phyloP scores from a whole-genome alignment of 2,113 vertebrate genomes.

The Mus musculus region DNA sequence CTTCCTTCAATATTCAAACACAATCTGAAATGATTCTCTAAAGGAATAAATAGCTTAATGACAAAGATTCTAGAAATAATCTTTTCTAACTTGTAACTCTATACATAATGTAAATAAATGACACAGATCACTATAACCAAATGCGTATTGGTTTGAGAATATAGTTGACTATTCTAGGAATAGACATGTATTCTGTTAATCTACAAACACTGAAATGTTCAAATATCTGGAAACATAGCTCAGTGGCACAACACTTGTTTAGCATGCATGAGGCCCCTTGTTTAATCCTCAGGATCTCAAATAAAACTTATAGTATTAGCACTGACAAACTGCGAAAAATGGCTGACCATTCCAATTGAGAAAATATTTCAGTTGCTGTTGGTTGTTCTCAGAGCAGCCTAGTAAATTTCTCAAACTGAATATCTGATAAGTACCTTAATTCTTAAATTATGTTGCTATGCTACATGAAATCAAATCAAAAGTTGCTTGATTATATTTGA shows the following conservation, averaged over 20 bases:
- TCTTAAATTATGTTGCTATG: not conserved
- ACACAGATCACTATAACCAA: conserved; percentile 36
- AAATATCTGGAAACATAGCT: not conserved
- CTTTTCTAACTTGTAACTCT: conserved; percentile 55
- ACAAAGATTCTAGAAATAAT: conserved; percentile 35
- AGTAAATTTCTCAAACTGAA: not conserved
- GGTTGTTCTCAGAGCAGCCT: not conserved
- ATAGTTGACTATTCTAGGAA: conserved; percentile 43
- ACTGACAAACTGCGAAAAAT: conserved; percentile 33
- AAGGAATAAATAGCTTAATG: not conserved
- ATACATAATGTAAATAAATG: conserved; percentile 17
- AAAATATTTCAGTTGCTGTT: conserved; percentile 42
- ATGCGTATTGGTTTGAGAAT: conserved; percentile 16
- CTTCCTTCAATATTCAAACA: conserved; percentile 71
- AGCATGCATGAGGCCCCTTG: not conserved
- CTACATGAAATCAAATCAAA: not conserved
- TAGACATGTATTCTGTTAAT: conserved; percentile 43
- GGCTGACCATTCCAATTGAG: not conserved
- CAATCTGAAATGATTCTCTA: conserved; percentile 42
- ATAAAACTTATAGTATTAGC: not conserved
- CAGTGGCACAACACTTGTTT: not conserved
- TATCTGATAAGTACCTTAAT: not conserved
- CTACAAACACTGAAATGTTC: conserved; percentile 9
- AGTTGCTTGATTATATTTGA: conserved; percentile 22
- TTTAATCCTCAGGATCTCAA: not conserved